Evolutionary conservation across 1,140 invertebrate genomes (phyloP).

Genomic region (Anastrepha ludens): DNA sequence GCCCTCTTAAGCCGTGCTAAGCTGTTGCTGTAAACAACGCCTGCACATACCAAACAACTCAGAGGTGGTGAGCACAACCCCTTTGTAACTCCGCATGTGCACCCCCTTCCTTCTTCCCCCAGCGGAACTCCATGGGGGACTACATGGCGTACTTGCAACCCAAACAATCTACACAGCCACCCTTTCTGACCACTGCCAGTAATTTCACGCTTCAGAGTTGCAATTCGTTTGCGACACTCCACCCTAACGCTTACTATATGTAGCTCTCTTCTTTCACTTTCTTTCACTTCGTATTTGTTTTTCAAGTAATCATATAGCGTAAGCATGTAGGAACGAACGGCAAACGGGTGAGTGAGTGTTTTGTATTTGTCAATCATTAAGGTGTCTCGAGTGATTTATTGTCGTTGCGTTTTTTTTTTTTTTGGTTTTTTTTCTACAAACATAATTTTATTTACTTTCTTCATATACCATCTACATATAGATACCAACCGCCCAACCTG

Average conservation of each 20-base stretch:
- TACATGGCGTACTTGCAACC: neutral
- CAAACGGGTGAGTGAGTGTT: neutral
- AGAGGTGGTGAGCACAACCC: conserved; percentile 9
- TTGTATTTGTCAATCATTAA: conserved; percentile 51
- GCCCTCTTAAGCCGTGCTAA: conserved; percentile 31
- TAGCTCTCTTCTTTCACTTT: conserved; percentile 31
- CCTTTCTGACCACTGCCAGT: neutral
- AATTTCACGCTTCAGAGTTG: neutral
- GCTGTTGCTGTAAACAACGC: conserved; percentile 28
- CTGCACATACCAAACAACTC: neutral
- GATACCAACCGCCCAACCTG: neutral
- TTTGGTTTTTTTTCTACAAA: neutral
- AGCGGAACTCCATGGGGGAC: neutral
- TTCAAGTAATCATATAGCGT: neutral
- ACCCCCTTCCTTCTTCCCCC: neutral
- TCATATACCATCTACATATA: neutral
- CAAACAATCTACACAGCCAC: neutral
- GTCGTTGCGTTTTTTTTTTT: neutral
- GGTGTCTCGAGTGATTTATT: conserved; percentile 52
- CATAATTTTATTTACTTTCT: neutral
- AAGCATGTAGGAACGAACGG: neutral
- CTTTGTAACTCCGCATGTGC: neutral
- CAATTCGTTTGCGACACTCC: neutral
- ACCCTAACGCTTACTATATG: neutral
- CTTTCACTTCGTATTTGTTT: conserved; percentile 4